Percentiles rank a stretch among this genome's conserved stretches.
Conservation (phyloP, 2,888 invertebrate genomes). For the Drosophila cognata region DNA sequence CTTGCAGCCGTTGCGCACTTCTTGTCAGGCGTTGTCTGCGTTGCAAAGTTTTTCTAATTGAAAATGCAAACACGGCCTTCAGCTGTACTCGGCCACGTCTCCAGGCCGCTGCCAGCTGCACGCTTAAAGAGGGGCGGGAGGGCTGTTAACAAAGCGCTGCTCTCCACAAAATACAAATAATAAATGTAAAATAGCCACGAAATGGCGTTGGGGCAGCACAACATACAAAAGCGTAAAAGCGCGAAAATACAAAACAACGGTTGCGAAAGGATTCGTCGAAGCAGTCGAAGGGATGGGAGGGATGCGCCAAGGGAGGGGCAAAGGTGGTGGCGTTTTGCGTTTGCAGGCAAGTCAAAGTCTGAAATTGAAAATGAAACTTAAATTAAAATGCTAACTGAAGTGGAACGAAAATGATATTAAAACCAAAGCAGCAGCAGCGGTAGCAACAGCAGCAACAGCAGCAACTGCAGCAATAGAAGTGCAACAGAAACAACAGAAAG, state of each 20-base stretch:
- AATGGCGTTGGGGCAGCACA: slow-evolving; percentile 54
- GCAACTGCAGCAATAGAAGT: slow-evolving; percentile 29
- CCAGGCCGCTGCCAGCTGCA: slow-evolving; percentile 25
- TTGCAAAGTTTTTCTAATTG: slow-evolving; percentile 77
- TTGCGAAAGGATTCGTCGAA: slow-evolving; percentile 26
- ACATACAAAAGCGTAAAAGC: slow-evolving; percentile 69
- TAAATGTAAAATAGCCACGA: slow-evolving; percentile 78
- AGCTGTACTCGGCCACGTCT: slow-evolving; percentile 40
- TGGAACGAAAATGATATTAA: slow-evolving; percentile 84
- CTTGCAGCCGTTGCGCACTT: slow-evolving; percentile 43
- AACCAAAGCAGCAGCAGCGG: slow-evolving; percentile 58
- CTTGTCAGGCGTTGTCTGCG: slow-evolving; percentile 68
- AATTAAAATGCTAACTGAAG: slow-evolving; percentile 84
- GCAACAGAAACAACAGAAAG: slow-evolving; percentile 22
- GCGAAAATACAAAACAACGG: slow-evolving; percentile 73
- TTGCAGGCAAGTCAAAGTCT: slow-evolving; percentile 76
- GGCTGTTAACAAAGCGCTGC: slow-evolving; percentile 30
- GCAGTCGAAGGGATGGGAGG: slow-evolving; percentile 13
- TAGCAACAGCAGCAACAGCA: slow-evolving; percentile 8
- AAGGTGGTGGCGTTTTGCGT: slow-evolving; percentile 22
- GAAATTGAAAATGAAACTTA: slow-evolving; percentile 83
- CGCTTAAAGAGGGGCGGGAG: slow-evolving; percentile 24
- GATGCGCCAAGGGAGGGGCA: neutral
- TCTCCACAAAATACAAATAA: slow-evolving; percentile 72
- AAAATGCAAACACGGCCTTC: slow-evolving; percentile 72